These are phyloP conservation scores for Mycalesis mineus DNA, from an alignment of 2,888 invertebrate genomes.

Conservation along the genomic window DNA sequence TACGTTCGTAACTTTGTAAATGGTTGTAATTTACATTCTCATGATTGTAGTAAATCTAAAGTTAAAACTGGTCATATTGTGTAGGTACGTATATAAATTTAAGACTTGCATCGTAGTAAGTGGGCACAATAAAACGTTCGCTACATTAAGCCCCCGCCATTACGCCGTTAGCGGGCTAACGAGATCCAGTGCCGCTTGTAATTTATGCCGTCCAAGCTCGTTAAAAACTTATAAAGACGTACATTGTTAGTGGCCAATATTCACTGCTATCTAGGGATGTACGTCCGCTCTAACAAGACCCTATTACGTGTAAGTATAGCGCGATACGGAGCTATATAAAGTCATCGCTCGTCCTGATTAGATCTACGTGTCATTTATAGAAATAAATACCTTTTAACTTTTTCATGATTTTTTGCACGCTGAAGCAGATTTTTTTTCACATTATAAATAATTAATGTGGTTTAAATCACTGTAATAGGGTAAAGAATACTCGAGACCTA, in stretches of 20 bases:
- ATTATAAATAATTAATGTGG: too few species aligned
- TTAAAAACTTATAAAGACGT: constrained; percentile 79
- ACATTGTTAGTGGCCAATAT: constrained; percentile 78
- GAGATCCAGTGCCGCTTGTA: constrained; percentile 62
- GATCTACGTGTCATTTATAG: too few species aligned
- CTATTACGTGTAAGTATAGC: constrained; percentile 41
- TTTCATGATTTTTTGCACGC: too few species aligned
- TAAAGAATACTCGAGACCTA: too few species aligned
- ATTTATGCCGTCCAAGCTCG: constrained; percentile 78
- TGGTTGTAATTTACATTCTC: background rate
- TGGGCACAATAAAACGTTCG: constrained; percentile 13
- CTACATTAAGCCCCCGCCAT: constrained; percentile 16
- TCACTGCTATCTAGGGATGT: constrained; percentile 68
- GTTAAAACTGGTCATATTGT: background rate
- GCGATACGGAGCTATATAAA: background rate
- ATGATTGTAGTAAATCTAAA: background rate
- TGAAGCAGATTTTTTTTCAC: too few species aligned
- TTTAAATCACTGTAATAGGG: too few species aligned
- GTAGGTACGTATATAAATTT: constrained; percentile 11
- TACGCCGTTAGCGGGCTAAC: constrained; percentile 15
- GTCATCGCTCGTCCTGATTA: background rate
- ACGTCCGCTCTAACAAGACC: constrained; percentile 67
- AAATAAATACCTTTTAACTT: too few species aligned
- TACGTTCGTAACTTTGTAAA: background rate
- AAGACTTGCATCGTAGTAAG: constrained; percentile 13